Evolutionary conservation across 2,888 invertebrate genomes (phyloP).

Genomic region (Alloplasta piceator): DNA sequence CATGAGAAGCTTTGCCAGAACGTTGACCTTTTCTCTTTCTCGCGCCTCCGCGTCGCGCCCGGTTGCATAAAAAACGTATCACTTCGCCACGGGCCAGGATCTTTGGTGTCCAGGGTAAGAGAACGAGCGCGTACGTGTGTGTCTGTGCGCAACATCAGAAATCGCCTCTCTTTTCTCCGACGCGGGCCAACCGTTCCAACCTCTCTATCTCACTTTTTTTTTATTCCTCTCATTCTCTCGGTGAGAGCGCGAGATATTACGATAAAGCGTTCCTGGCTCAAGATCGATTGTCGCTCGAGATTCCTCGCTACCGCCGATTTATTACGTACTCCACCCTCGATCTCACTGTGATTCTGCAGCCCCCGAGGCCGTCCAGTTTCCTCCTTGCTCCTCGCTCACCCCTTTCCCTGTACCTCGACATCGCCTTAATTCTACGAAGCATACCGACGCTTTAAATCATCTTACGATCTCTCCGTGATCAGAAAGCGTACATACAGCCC

Average conservation of each 20-base stretch:
- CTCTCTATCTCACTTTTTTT: background rate
- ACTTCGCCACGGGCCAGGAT: slow-evolving; percentile 68
- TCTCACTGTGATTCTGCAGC: slow-evolving; percentile 64
- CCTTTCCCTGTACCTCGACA: slow-evolving; percentile 11
- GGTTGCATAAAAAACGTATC: slow-evolving; percentile 67
- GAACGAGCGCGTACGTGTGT: background rate
- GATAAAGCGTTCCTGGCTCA: slow-evolving; percentile 74
- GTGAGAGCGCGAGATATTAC: slow-evolving; percentile 71
- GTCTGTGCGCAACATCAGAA: slow-evolving; percentile 47
- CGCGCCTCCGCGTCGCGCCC: slow-evolving; percentile 49
- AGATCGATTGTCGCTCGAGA: slow-evolving; percentile 78
- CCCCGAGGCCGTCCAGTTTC: slow-evolving; percentile 56
- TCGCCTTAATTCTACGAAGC: slow-evolving; percentile 58
- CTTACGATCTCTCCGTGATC: slow-evolving; percentile 61
- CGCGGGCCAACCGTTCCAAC: slow-evolving; percentile 18
- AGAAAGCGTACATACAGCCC: slow-evolving; percentile 50
- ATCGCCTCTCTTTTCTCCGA: slow-evolving; percentile 45
- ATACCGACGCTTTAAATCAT: slow-evolving; percentile 59
- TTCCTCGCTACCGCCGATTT: slow-evolving; percentile 73
- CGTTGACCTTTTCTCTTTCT: slow-evolving; percentile 53
- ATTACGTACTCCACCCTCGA: slow-evolving; percentile 69
- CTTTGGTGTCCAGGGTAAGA: slow-evolving; percentile 61
- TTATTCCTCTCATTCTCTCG: slow-evolving; percentile 26
- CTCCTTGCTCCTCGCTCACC: slow-evolving; percentile 23
- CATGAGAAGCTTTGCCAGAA: slow-evolving; percentile 48